Percentiles rank a stretch among this genome's conserved stretches.
These are phyloP conservation scores for Drosophila macrospina DNA, from an alignment of 2,888 invertebrate species.

Conservation along the genomic window DNA sequence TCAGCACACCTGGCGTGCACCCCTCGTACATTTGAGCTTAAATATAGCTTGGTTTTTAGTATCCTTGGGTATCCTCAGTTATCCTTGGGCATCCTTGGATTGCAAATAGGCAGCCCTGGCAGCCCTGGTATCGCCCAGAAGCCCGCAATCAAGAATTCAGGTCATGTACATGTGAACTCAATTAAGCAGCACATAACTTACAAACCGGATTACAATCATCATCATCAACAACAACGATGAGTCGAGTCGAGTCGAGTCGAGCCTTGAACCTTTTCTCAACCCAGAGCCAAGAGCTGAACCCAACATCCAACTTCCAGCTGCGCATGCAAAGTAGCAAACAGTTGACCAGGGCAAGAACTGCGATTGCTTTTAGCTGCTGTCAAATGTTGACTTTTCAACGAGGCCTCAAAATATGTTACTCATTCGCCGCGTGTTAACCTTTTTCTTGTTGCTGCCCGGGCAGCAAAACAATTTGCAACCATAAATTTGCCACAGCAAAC, in stretches of 20 bases:
- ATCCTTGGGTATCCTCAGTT: constrained; percentile 22
- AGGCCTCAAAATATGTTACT: constrained; percentile 74
- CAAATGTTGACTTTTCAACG: constrained; percentile 75
- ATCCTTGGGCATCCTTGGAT: constrained; percentile 26
- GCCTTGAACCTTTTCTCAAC: constrained; percentile 56
- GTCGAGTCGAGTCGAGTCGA: constrained; percentile 10
- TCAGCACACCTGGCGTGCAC: constrained; percentile 67
- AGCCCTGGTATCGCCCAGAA: constrained; percentile 28
- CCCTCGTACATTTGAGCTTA: constrained; percentile 43
- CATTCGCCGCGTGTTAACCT: constrained; percentile 73
- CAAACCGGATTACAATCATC: constrained; percentile 84
- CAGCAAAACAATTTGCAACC: constrained; percentile 82
- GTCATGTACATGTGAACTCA: constrained; percentile 84
- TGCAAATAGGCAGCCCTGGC: constrained; percentile 41
- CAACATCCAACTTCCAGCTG: constrained; percentile 33
- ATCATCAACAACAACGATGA: constrained; percentile 69
- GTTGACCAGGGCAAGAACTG: constrained; percentile 37
- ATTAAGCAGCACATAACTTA: constrained; percentile 84
- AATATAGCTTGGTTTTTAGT: constrained; percentile 53
- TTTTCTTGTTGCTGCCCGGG: constrained; percentile 47
- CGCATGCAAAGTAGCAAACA: constrained; percentile 72
- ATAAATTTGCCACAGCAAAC: constrained; percentile 79
- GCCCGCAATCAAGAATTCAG: constrained; percentile 79
- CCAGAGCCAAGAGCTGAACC: neutral
- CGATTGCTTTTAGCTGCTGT: constrained; percentile 19